Base-by-base conservation (phyloP, 2,797 vertebrate genomes). In the Ficedula albicollis region DNA sequence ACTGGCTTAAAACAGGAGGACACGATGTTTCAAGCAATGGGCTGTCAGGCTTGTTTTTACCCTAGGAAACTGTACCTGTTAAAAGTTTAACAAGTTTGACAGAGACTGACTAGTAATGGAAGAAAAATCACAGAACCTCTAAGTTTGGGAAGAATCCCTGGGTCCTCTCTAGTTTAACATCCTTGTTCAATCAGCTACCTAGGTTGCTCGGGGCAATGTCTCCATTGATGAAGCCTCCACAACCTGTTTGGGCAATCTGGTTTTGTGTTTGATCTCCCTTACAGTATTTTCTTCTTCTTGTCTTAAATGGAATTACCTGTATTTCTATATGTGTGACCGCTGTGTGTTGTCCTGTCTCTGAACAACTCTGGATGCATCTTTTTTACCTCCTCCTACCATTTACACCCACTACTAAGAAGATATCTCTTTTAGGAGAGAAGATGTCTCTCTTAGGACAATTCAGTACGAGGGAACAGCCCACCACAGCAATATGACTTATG, bases 401-500 rank as follows among this genome's bases (percentile, higher is more conserved):
- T 52, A 18, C 11, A 21, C 19, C 51, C 9, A 9, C 18, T 26
- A 20, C 22, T 39, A 51, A n/a, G 20, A 64, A 66, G 17, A 30
- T 30, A 30, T 19, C 44, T 46, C 44, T 46, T 21, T 22, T 22
- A 46, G 44, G 21, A 15, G 1, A 46, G 59, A 69, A 41, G 12
- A 17, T 4, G 38, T 55, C 22, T 55, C 4, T 43, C 32, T 56
- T 69, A 18, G 9, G 29, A 36, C 30, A 84, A 14, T 4, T 54
- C 52, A 44, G 11, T 58, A 29, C 12, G 13, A 72, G 25, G 13
- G 15, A 67, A 26, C 8, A 76, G 44, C 19, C 16, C 34, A 62
- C 12, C 0, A 1, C 0, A 30, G 14, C 27, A 38, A 18, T 39
- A 26, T 26, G 22, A 25, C 3, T n/a, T 34, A 19, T 5, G 6